Evolutionary conservation across 2,888 invertebrate genomes (phyloP).

Genomic region (Hirudinaria manillensis): DNA sequence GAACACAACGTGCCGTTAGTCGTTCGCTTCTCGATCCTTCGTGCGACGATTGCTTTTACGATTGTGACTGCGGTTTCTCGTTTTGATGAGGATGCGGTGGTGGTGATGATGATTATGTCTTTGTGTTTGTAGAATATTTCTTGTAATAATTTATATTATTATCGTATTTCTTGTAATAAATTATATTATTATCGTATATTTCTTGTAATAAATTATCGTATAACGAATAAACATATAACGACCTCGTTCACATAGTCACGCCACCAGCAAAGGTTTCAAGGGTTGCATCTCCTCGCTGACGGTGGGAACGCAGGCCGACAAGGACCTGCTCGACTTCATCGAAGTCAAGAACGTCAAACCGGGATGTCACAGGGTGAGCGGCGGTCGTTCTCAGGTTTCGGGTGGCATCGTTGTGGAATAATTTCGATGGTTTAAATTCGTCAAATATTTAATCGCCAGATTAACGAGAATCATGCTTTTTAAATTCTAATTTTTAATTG

Average conservation of each 20-base stretch:
- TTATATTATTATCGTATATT: too few species aligned
- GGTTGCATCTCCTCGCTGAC: constrained; percentile 83
- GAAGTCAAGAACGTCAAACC: constrained; percentile 76
- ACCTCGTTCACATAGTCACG: constrained; percentile 61
- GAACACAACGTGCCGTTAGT: constrained; percentile 42
- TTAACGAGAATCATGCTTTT: background rate
- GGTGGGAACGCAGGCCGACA: constrained; percentile 64
- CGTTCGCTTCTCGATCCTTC: background rate
- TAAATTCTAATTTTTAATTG: background rate
- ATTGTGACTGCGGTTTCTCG: too few species aligned
- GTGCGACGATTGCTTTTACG: too few species aligned
- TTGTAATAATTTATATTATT: too few species aligned
- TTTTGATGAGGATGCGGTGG: too few species aligned
- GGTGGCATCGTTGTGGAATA: background rate
- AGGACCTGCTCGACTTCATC: constrained; percentile 72
- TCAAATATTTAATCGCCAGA: background rate
- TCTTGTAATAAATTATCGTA: too few species aligned
- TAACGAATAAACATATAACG: too few species aligned
- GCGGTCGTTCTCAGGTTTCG: background rate
- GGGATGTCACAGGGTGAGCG: constrained; percentile 73
- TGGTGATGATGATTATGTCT: too few species aligned
- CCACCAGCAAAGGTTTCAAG: constrained; percentile 68
- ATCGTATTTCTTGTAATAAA: too few species aligned
- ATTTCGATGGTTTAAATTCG: background rate
- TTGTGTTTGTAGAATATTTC: too few species aligned